Evolutionary conservation across 2,113 vertebrate species (phyloP).

Genomic region (Cromileptes altivelis): DNA sequence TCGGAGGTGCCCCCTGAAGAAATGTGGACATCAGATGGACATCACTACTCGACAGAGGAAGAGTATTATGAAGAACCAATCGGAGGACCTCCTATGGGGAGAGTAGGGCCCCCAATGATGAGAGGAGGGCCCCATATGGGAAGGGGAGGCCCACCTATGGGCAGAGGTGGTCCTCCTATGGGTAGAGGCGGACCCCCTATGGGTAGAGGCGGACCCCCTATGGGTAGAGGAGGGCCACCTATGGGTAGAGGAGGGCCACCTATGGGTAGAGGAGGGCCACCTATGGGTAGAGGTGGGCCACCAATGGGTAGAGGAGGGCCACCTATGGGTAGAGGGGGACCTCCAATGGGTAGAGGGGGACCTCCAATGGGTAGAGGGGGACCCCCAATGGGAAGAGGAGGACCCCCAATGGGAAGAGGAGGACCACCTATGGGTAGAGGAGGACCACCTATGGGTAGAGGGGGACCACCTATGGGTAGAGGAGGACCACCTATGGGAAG

Average conservation of each 20-base stretch:
- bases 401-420: slow-evolving; percentile 56
- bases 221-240: slow-evolving; percentile 54
- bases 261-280: slow-evolving; percentile 82
- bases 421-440: slow-evolving; percentile 83
- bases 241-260: slow-evolving; percentile 79
- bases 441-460: slow-evolving; percentile 42
- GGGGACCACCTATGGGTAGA: slow-evolving; percentile 41
- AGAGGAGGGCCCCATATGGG: slow-evolving; percentile 66
- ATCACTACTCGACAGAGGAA: slow-evolving; percentile 80
- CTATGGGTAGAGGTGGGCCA: slow-evolving; percentile 41
- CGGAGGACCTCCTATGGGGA: slow-evolving; percentile 77
- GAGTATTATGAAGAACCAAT: slow-evolving; percentile 84
- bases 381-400: slow-evolving; percentile 73
- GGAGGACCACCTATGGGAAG: slow-evolving; percentile 76
- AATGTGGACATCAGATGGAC: slow-evolving; percentile 86
- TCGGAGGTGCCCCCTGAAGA: slow-evolving; percentile 70
- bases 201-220: too few species aligned
- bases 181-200: slow-evolving; percentile 72
- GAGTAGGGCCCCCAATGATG: slow-evolving; percentile 80
- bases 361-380: slow-evolving; percentile 54
- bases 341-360: slow-evolving; percentile 77
- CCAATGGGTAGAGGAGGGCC: slow-evolving; percentile 76
- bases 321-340: slow-evolving; percentile 48
- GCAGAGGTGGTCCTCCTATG: too few species aligned
- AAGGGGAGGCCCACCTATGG: slow-evolving; percentile 73